These are phyloP conservation scores for Porites rus DNA, from an alignment of 92 coral and sea anemone genomes.

Conservation along the genomic window DNA sequence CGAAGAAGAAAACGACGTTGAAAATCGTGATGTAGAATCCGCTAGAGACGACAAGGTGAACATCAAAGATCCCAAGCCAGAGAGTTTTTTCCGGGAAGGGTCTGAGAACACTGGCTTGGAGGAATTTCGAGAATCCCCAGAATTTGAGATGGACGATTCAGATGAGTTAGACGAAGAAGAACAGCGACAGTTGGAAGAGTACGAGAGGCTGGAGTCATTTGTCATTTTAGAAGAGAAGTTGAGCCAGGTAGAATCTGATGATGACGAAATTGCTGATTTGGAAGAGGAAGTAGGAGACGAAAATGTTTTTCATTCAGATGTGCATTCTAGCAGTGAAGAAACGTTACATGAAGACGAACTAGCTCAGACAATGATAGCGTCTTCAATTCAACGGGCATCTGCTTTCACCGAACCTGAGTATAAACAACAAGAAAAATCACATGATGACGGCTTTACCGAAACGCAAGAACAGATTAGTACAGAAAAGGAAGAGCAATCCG, in stretches of 20 bases:
- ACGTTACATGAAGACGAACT: slow-evolving; percentile 82
- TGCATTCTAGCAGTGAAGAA: slow-evolving; percentile 75
- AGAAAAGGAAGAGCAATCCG: background rate
- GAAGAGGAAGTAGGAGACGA: slow-evolving; percentile 61
- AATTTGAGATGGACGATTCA: slow-evolving; percentile 60
- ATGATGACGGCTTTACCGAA: background rate
- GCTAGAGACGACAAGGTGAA: slow-evolving; percentile 26
- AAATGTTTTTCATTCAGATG: slow-evolving; percentile 49
- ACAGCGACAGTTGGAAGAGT: slow-evolving; percentile 83
- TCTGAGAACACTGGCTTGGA: slow-evolving; percentile 68
- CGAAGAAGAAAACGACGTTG: slow-evolving; percentile 79
- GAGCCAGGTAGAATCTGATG: slow-evolving; percentile 93
- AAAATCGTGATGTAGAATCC: slow-evolving; percentile 48
- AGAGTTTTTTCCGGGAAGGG: slow-evolving; percentile 55
- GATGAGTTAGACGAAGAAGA: slow-evolving; percentile 74
- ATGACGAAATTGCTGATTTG: slow-evolving; percentile 59
- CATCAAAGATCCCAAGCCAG: slow-evolving; percentile 14
- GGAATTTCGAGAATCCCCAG: slow-evolving; percentile 76
- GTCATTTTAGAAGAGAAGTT: slow-evolving; percentile 89
- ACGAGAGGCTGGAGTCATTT: slow-evolving; percentile 89
- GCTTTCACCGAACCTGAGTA: slow-evolving; percentile 23
- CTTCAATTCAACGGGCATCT: slow-evolving; percentile 49
- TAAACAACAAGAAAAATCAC: slow-evolving; percentile 50
- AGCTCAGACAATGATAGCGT: slow-evolving; percentile 66
- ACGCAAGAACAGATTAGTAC: background rate